A percentile compares a stretch with the other conserved stretches of the same genome.
phyloP scores from a whole-genome alignment of 2,797 vertebrate genomes.

The Tympanoctomys barrerae region DNA sequence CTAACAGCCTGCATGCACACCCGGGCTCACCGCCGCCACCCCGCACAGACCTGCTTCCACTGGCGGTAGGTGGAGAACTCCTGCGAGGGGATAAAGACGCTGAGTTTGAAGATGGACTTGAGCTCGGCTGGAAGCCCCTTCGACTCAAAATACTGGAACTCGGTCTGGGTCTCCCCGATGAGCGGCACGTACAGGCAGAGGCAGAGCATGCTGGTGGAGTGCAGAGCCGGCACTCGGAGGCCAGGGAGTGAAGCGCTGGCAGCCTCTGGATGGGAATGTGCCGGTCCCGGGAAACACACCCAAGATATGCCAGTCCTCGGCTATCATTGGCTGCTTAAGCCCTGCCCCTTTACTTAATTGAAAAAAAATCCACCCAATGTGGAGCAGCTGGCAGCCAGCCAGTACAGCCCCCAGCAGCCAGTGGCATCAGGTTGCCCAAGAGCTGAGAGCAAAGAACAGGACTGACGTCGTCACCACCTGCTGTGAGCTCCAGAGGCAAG shows the following conservation, averaged over 20 bases:
- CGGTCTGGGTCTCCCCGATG: constrained; percentile 90
- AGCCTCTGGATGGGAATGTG: constrained; percentile 76
- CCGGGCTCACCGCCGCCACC: too few species aligned
- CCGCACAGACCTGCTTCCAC: constrained; percentile 92
- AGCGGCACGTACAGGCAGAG: constrained; percentile 94
- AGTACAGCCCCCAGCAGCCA: not conserved
- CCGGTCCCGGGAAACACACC: constrained; percentile 52
- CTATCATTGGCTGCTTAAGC: constrained; percentile 83
- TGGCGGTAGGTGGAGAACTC: constrained; percentile 94
- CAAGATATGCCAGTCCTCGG: constrained; percentile 52
- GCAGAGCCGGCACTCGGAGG: not conserved
- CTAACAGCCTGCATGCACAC: not conserved
- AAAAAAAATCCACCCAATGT: constrained; percentile 67
- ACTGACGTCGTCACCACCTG: constrained; percentile 75
- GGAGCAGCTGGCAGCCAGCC: constrained; percentile 58
- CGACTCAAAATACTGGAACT: constrained; percentile 97
- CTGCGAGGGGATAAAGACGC: constrained; percentile 94
- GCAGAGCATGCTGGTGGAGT: constrained; percentile 91
- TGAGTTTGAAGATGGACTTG: constrained; percentile 94
- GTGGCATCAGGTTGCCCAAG: constrained; percentile 75
- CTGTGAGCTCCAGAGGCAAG: constrained; percentile 77
- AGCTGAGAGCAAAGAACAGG: constrained; percentile 26
- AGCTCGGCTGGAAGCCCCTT: constrained; percentile 94
- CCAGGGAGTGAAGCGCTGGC: not conserved
- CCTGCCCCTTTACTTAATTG: constrained; percentile 87